Percentiles rank a stretch among this genome's conserved stretches.
phyloP scores from a whole-genome alignment of 2,797 vertebrate genomes.

The Gephyroberyx darwinii region DNA sequence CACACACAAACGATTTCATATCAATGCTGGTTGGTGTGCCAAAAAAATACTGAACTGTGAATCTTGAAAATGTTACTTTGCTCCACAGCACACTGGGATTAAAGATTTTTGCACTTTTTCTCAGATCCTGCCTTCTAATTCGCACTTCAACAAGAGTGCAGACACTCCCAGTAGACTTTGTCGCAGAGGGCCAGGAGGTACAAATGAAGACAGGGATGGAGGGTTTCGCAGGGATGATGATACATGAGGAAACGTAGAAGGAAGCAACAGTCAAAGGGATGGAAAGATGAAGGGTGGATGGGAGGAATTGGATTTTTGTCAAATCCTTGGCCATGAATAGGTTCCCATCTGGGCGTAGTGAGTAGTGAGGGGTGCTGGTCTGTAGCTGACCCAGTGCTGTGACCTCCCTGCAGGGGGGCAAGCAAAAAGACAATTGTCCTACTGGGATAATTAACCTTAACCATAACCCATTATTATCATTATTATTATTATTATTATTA shows the following conservation, averaged over 20 bases:
- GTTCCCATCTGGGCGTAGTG: too few species aligned
- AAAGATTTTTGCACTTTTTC: too few species aligned
- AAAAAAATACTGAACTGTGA: neutral
- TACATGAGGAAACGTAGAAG: conserved; percentile 3
- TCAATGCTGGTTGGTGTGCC: neutral
- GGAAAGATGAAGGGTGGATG: neutral
- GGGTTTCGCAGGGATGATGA: neutral
- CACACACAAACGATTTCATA: neutral
- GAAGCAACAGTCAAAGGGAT: neutral
- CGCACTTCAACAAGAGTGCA: neutral
- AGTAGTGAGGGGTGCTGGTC: too few species aligned
- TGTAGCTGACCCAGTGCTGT: conserved; percentile 13
- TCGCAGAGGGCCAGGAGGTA: neutral
- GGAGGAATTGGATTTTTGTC: neutral
- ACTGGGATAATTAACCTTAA: neutral
- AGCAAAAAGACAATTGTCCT: conserved; percentile 25
- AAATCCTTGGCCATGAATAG: too few species aligned
- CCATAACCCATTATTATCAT: conserved; percentile 7
- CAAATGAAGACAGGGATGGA: conserved; percentile 1
- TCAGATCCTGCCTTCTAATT: neutral
- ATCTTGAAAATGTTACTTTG: neutral
- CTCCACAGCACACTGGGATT: too few species aligned
- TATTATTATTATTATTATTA: neutral
- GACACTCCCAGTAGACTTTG: neutral
- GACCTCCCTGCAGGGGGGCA: conserved; percentile 21